phyloP scores from a whole-genome alignment of 2,888 invertebrate species.

The Eupithecia abbreviata region DNA sequence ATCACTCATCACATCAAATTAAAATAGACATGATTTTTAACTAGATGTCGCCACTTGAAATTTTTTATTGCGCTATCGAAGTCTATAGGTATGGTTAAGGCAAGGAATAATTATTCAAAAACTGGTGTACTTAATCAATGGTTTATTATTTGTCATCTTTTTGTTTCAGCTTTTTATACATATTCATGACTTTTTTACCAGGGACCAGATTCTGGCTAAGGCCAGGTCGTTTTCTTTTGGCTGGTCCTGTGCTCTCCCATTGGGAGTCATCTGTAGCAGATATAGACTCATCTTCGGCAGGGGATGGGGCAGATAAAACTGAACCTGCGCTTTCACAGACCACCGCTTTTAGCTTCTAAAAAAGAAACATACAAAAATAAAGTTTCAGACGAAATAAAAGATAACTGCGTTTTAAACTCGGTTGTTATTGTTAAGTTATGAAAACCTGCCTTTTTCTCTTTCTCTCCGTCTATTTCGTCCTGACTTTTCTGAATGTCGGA shows the following conservation, averaged over 20 bases:
- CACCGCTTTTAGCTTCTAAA: conserved; percentile 73
- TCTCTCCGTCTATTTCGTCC: conserved; percentile 84
- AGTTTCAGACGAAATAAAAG: not conserved
- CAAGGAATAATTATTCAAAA: not conserved
- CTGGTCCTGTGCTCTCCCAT: conserved; percentile 79
- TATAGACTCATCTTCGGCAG: conserved; percentile 55
- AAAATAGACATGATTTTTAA: too few relatives aligned
- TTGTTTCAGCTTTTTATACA: conserved; percentile 87
- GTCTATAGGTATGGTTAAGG: not conserved
- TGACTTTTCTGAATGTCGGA: conserved; percentile 89
- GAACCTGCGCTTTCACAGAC: conserved; percentile 75
- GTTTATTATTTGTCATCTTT: conserved; percentile 62
- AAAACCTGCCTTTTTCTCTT: conserved; percentile 67
- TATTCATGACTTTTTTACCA: conserved; percentile 93
- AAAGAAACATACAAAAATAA: conserved; percentile 36
- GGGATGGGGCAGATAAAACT: conserved; percentile 65
- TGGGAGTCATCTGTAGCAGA: conserved; percentile 72
- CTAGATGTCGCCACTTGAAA: too few relatives aligned
- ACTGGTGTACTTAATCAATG: not conserved
- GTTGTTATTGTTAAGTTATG: not conserved
- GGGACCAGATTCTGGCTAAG: conserved; percentile 90
- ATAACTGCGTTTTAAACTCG: not conserved
- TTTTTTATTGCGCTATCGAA: too few relatives aligned
- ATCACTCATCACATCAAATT: too few relatives aligned
- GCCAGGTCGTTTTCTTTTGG: conserved; percentile 90